Conservation (phyloP, 2,888 invertebrate species). For the Escarpia spicata region DNA sequence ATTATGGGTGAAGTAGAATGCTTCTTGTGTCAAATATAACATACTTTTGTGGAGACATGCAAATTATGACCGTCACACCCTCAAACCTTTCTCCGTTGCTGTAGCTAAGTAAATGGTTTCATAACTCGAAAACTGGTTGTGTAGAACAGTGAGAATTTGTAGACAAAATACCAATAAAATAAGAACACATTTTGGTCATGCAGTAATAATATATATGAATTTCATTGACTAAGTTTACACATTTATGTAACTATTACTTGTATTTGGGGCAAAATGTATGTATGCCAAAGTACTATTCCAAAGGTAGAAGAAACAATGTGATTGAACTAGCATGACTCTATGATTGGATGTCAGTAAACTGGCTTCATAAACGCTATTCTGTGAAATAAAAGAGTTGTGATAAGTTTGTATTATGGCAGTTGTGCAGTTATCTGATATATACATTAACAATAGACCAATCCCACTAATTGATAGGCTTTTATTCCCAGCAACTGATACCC, state of each 20-base stretch:
- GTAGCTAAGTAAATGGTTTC: not conserved
- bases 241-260: not conserved
- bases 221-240: not conserved
- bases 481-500: not conserved
- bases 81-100: not conserved
- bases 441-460: not conserved
- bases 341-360: not conserved
- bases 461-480: not conserved
- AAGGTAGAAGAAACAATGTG: not conserved
- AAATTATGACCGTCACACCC: not conserved
- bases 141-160: not conserved
- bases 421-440: not conserved
- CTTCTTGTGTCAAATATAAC: not conserved
- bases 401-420: too few relatives aligned
- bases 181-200: not conserved
- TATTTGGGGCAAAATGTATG: not conserved
- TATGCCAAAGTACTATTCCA: slow-evolving; percentile 5
- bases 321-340: not conserved
- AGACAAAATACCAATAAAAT: not conserved
- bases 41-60: not conserved
- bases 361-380: not conserved
- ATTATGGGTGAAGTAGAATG: not conserved
- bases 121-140: not conserved
- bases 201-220: not conserved
- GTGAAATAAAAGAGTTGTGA: not conserved